These are phyloP conservation scores for Lathamus discolor DNA, from an alignment of 2,113 vertebrate genomes.

Conservation along the genomic window DNA sequence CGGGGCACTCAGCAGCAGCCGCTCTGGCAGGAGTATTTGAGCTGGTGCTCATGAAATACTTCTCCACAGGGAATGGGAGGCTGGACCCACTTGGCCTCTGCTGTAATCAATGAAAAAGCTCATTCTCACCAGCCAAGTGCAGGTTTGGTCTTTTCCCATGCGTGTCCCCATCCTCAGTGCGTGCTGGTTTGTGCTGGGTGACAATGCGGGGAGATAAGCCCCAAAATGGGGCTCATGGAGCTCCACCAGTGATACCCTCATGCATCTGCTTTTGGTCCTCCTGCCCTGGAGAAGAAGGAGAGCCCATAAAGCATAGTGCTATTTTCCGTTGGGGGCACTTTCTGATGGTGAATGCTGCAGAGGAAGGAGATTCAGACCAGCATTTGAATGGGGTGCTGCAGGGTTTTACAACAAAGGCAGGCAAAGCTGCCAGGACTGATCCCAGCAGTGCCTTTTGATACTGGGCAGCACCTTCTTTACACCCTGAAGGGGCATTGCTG, in stretches of 20 bases:
- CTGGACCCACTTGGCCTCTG: not conserved
- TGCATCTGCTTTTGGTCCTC: not conserved
- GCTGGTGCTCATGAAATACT: not conserved
- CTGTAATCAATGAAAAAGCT: not conserved
- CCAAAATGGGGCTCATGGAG: rapidly evolving
- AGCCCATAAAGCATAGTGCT: not conserved
- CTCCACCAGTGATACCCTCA: not conserved
- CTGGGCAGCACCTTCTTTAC: not conserved
- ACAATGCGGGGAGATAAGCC: not conserved
- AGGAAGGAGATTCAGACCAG: not conserved
- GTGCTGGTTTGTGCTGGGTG: not conserved
- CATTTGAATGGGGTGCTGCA: not conserved
- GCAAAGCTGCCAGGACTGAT: not conserved
- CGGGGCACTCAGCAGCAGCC: not conserved
- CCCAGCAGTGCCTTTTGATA: not conserved
- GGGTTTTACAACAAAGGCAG: not conserved
- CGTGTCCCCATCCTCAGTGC: rapidly evolving
- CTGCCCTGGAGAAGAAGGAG: not conserved
- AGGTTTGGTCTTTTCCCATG: not conserved
- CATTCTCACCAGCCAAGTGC: not conserved
- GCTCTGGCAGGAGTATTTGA: not conserved
- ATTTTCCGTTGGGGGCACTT: not conserved
- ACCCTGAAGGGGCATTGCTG: not conserved
- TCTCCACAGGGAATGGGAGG: not conserved
- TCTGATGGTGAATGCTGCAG: not conserved